phyloP scores from a whole-genome alignment of 2,113 vertebrate genomes.

The Poeciliopsis retropinna region DNA sequence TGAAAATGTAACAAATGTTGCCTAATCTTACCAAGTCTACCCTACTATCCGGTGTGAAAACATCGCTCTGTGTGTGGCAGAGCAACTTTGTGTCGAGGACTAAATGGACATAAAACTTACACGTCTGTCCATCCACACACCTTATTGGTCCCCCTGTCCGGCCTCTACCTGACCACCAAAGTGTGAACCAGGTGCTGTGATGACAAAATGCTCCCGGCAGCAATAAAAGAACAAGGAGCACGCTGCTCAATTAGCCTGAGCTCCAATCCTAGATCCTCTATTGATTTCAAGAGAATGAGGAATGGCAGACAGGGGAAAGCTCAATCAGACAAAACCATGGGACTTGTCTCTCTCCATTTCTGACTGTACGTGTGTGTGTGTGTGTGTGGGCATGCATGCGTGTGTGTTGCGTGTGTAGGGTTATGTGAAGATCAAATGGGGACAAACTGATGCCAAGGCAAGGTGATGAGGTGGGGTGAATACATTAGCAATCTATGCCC shows the following conservation, averaged over 20 bases:
- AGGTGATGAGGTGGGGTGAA: slow-evolving; percentile 55
- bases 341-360: slow-evolving; percentile 41
- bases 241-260: slow-evolving; percentile 80
- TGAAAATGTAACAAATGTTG: no score
- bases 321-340: slow-evolving; percentile 76
- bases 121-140: no score
- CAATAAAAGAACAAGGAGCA: slow-evolving; percentile 74
- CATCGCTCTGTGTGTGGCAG: slow-evolving; percentile 42
- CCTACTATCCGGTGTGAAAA: no score
- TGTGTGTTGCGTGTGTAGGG: slow-evolving; percentile 2
- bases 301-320: slow-evolving; percentile 80
- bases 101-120: slow-evolving; percentile 38
- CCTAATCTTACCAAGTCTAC: no score
- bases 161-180: slow-evolving; percentile 50
- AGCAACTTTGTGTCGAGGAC: slow-evolving; percentile 58
- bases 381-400: neutral
- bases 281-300: slow-evolving; percentile 81
- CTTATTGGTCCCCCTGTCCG: slow-evolving; percentile 39
- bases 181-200: slow-evolving; percentile 73
- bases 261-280: slow-evolving; percentile 78
- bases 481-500: slow-evolving; percentile 52
- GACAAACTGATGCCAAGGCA: slow-evolving; percentile 46
- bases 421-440: slow-evolving; percentile 49
- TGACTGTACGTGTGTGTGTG: slow-evolving; percentile 12
- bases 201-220: slow-evolving; percentile 78